Evolutionary conservation across 2,797 vertebrate genomes (phyloP).

Genomic region (Limnodromus scolopaceus): DNA sequence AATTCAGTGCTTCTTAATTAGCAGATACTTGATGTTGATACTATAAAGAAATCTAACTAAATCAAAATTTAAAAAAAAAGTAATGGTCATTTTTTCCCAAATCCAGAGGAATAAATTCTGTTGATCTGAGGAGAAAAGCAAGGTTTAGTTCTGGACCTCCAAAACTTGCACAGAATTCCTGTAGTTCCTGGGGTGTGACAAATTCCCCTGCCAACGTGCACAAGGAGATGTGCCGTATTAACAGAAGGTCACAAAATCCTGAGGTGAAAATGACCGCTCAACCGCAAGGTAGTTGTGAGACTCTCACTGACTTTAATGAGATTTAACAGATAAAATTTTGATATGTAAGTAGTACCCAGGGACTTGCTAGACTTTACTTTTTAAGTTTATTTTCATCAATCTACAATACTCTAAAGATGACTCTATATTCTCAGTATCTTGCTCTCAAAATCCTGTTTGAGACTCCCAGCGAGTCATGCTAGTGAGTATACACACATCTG

Average conservation of each 20-base stretch:
- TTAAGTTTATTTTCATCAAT: background rate
- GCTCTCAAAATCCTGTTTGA: background rate
- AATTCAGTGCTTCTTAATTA: background rate
- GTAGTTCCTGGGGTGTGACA: background rate
- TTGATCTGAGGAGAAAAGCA: background rate
- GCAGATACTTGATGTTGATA: background rate
- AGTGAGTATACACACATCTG: accelerated
- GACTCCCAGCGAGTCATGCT: accelerated
- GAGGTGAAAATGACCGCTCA: background rate
- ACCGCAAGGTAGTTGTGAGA: background rate
- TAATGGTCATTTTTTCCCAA: background rate
- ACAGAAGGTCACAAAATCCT: background rate
- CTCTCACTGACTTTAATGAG: background rate
- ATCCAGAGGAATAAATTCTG: background rate
- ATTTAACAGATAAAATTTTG: background rate
- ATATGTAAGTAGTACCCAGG: accelerated
- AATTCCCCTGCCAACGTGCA: background rate
- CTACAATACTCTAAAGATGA: background rate
- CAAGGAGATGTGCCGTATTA: background rate
- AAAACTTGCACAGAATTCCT: background rate
- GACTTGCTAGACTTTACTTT: background rate
- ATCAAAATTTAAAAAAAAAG: background rate
- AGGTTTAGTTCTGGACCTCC: background rate
- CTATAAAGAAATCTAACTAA: background rate
- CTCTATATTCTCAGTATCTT: background rate